Base-by-base conservation (phyloP, 2,113 vertebrate species). In the Dipodomys merriami region DNA sequence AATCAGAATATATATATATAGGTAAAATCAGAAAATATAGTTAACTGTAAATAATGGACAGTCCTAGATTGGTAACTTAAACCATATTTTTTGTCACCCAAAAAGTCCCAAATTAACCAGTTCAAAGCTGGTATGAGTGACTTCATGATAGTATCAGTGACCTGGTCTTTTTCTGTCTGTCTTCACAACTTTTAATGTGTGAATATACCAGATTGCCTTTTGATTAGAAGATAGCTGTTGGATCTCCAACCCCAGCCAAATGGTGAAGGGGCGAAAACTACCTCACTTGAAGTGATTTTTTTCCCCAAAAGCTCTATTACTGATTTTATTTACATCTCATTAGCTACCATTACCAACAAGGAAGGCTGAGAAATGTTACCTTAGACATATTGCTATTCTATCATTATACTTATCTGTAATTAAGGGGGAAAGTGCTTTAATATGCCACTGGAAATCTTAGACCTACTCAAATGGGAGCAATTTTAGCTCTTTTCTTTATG, bases 51-150 rank as follows among this genome's bases (percentile, higher is more conserved):
- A 9, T 81, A 73, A 68, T 13, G 7, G 84, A 30, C 10, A 86
- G 0, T 49, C 15, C 29, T 78, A 19, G 62, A 57, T 46, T 80
- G 6, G 23, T 76, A 49, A 49, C 7, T 57, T 91, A 77, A 73
- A 69, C 39, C 64, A 94, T 94, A 9, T 49, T 71, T 89, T 83
- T 60, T 46, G 76, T 86, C 23, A 46, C 46, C 20, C 88, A 76
- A 86, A 81, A 93, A 65, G 25, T 53, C 39, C 53, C 23, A n/a
- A 11, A 12, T 81, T 89, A 49, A 12, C n/a, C 65, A 83, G 0
- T 39, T 30, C 19, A 84, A 12, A 39, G 23, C 23, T 80, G 8
- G 33, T 87, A 5, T 90, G 77, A 7, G 53, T 57, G 1, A 49
- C 22, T 87, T 9, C 7, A 13, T 29, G 68, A 30, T 57, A 79